Conservation (phyloP, 2,797 vertebrate species). For the Sebastes itinus region DNA sequence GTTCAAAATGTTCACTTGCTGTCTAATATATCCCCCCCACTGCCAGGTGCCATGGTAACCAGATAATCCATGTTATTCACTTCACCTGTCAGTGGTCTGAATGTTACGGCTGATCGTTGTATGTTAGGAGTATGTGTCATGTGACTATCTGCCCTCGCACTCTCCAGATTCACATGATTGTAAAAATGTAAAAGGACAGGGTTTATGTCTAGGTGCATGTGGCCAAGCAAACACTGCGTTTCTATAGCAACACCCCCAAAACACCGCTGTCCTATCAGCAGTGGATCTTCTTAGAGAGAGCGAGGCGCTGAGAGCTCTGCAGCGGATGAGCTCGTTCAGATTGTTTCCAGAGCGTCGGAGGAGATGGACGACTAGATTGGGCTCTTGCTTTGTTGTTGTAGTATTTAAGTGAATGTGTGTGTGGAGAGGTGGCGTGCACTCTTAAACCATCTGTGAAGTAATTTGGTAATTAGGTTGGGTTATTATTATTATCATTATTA, state of each 20-base stretch:
- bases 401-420: not conserved
- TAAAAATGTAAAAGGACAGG: conserved; percentile 4
- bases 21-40: too few species aligned
- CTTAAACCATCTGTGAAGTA: conserved; percentile 30
- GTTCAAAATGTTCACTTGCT: too few species aligned
- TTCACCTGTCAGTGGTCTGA: too few species aligned
- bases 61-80: too few species aligned
- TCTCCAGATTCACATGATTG: not conserved
- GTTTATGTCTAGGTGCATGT: not conserved
- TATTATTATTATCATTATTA: conserved; percentile 4
- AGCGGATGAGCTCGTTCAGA: conserved; percentile 23
- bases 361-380: conserved; percentile 28
- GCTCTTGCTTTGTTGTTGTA: conserved; percentile 20
- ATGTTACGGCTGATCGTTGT: too few species aligned
- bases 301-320: not conserved
- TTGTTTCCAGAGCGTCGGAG: conserved; percentile 32
- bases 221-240: not conserved
- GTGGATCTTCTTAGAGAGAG: not conserved
- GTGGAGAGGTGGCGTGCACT: not conserved
- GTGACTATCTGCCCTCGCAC: not conserved
- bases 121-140: too few species aligned
- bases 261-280: not conserved
- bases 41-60: too few species aligned
- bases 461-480: conserved; percentile 40
- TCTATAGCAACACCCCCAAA: conserved; percentile 31